A percentile compares a stretch with the other conserved stretches of the same genome.
Evolutionary conservation across 2,113 vertebrate genomes (phyloP).

Genomic region (Rhea pennata): DNA sequence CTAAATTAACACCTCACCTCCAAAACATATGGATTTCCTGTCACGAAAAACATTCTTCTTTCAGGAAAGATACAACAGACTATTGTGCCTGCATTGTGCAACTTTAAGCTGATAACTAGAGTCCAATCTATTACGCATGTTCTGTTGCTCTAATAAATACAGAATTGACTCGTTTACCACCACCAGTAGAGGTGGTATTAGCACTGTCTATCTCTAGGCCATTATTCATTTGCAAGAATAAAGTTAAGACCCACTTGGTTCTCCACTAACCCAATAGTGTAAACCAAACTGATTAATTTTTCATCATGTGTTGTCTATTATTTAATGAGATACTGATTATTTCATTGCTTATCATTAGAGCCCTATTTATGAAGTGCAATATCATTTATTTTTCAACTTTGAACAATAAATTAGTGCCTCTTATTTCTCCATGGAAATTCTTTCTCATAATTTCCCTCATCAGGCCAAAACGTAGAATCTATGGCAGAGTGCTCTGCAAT

Average conservation of each 20-base stretch:
- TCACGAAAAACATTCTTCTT: slow-evolving; percentile 56
- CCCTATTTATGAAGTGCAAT: slow-evolving; percentile 28
- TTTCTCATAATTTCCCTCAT: not conserved
- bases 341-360: slow-evolving; percentile 43
- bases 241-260: slow-evolving; percentile 34
- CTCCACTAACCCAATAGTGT: slow-evolving; percentile 49
- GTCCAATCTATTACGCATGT: slow-evolving; percentile 69
- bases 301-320: slow-evolving; percentile 30
- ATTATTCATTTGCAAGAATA: slow-evolving; percentile 43
- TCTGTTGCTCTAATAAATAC: slow-evolving; percentile 72
- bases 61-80: slow-evolving; percentile 22
- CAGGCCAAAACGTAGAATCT: not conserved
- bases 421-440: not conserved
- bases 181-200: slow-evolving; percentile 49
- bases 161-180: slow-evolving; percentile 75
- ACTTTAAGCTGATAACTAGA: slow-evolving; percentile 65
- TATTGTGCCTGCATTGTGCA: slow-evolving; percentile 51
- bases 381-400: not conserved
- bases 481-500: not conserved
- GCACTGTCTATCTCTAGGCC: slow-evolving; percentile 64
- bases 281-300: slow-evolving; percentile 53
- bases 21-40: slow-evolving; percentile 68
- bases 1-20: slow-evolving; percentile 55
- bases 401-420: slow-evolving; percentile 1
- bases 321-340: slow-evolving; percentile 50